phyloP scores from a whole-genome alignment of 2,797 vertebrate genomes.

The Chiroxiphia lanceolata region DNA sequence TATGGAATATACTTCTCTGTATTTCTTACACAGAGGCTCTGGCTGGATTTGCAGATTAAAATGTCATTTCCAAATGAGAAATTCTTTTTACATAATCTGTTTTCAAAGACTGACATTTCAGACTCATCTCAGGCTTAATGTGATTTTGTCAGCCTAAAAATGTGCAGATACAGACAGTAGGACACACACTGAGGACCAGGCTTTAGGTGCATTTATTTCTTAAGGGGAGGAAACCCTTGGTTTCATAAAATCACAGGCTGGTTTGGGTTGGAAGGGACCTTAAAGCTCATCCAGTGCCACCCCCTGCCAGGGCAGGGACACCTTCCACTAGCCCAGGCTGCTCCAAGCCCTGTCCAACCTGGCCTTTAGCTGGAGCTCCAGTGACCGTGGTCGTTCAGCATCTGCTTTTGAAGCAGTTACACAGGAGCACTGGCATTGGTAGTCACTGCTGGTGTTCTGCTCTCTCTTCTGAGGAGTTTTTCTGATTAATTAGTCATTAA shows the following conservation, averaged over 20 bases:
- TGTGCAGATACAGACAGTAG: not conserved
- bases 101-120: slow-evolving; percentile 19
- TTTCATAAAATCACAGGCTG: not conserved
- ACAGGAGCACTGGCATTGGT: not conserved
- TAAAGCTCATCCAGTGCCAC: too few species aligned
- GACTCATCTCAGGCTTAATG: not conserved
- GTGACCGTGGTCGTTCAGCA: not conserved
- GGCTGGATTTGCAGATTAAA: slow-evolving; percentile 8
- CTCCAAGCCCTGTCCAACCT: not conserved
- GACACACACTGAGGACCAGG: not conserved
- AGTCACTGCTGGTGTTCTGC: not conserved
- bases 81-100: not conserved
- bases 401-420: not conserved
- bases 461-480: not conserved
- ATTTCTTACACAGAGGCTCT: not conserved
- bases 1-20: not conserved
- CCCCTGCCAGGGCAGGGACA: not conserved
- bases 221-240: not conserved
- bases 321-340: not conserved
- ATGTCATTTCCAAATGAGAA: not conserved
- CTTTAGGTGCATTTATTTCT: not conserved
- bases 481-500: not conserved
- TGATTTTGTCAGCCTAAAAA: not conserved
- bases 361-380: not conserved
- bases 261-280: not conserved